Evolutionary conservation across 2,797 vertebrate genomes (phyloP).

Genomic region (Manis pentadactyla): DNA sequence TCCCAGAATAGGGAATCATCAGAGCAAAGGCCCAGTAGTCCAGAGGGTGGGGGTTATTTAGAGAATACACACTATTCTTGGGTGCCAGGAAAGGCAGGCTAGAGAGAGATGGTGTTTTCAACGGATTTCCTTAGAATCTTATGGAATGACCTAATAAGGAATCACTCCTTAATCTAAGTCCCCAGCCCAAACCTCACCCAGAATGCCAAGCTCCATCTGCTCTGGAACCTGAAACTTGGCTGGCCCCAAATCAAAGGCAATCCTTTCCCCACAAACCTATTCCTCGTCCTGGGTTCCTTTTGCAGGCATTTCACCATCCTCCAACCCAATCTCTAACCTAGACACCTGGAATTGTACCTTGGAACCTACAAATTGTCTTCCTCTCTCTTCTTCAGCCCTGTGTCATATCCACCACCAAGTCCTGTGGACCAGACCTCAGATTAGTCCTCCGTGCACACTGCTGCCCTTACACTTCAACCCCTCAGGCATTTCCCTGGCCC

Average conservation of each 20-base stretch:
- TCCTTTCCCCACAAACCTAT: background rate
- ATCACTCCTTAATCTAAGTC: background rate
- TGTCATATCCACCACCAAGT: too few species aligned
- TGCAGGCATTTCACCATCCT: too few species aligned
- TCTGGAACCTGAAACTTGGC: background rate
- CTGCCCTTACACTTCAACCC: fast-evolving
- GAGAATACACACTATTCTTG: background rate
- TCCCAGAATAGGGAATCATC: too few species aligned
- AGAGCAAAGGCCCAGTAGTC: background rate
- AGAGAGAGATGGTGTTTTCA: background rate
- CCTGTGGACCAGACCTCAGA: background rate
- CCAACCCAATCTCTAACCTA: background rate
- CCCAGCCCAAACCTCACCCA: background rate
- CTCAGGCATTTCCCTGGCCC: background rate
- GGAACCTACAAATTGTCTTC: background rate
- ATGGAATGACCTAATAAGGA: background rate
- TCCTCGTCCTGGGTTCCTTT: background rate
- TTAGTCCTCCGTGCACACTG: background rate
- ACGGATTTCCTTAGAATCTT: background rate
- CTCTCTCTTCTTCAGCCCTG: background rate
- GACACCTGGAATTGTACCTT: background rate
- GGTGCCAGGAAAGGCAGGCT: background rate
- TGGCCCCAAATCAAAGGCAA: background rate
- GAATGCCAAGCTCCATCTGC: background rate
- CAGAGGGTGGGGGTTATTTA: too few species aligned